Evolutionary conservation across 23 tunicate genomes (phyloP).

Genomic region (Halocynthia aurantium): DNA sequence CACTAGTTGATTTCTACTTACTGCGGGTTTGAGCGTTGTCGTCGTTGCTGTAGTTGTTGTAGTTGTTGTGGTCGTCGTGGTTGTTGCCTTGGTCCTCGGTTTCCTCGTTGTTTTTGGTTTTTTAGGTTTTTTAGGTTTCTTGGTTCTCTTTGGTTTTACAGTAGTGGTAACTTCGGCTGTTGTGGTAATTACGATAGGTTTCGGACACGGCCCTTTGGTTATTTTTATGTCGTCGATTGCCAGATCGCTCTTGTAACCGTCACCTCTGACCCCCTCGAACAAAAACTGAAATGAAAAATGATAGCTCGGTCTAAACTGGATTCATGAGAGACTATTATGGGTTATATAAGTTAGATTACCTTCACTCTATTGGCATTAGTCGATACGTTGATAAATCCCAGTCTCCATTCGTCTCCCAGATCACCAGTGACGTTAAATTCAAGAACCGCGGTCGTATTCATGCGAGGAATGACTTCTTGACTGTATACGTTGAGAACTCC

Average conservation of each 20-base stretch:
- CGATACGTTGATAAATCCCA: slow-evolving; percentile 17
- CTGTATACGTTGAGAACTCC: slow-evolving; percentile 49
- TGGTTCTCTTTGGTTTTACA: not conserved
- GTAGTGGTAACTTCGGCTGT: slow-evolving; percentile 36
- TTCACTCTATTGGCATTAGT: slow-evolving; percentile 1
- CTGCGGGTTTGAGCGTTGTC: not conserved
- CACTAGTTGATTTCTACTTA: not conserved
- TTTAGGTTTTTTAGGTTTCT: not conserved
- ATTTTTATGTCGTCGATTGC: slow-evolving; percentile 80
- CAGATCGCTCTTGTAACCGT: slow-evolving; percentile 42
- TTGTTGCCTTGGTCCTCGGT: slow-evolving; percentile 22
- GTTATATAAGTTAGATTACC: not conserved
- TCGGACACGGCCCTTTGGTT: slow-evolving; percentile 23
- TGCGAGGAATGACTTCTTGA: slow-evolving; percentile 2
- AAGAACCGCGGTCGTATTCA: slow-evolving; percentile 4
- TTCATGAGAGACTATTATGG: too few species aligned
- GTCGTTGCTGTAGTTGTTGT: slow-evolving; percentile 30
- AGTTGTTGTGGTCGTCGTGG: slow-evolving; percentile 25
- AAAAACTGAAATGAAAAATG: slow-evolving; percentile 21
- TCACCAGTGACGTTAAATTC: slow-evolving; percentile 23
- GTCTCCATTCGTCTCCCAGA: slow-evolving; percentile 33
- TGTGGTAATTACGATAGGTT: slow-evolving; percentile 31
- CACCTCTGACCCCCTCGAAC: slow-evolving; percentile 59
- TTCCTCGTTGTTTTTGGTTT: slow-evolving; percentile 34
- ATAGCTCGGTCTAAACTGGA: too few species aligned